Evolutionary conservation across 2,797 vertebrate species (phyloP), one percentile per base, ranked within the genome.

Genomic region (Pseudocheirus occidentalis): DNA sequence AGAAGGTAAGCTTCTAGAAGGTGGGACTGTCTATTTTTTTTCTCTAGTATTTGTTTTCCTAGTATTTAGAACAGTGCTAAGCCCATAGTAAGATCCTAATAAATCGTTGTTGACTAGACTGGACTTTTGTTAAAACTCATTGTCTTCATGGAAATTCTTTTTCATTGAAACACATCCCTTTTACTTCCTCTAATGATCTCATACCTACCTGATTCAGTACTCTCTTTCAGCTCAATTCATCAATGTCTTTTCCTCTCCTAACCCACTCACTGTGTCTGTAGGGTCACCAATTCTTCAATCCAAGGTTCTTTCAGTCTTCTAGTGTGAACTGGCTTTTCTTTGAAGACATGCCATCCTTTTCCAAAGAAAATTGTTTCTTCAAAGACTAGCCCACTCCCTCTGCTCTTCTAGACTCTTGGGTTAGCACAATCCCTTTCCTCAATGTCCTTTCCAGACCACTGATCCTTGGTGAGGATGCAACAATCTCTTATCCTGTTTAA

Each of bases 121-220:
- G 40, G 40, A 50, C 73, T 50, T 34, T 92, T 96, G 93, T 55
- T 55, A 90, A 97, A 93, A 66, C 66, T 13, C 46, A 18, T 50
- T 66, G 46, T 62, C 21, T 93, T 62, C 53, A 92, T 55, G 66
- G 73, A 90, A 91, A 94, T 62, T 91, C 62, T 54, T 46, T 10
- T 31, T 90, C 91, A 92, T 6, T 18, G 34, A 40, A 91, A 93
- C 11, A 55, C 2, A 93, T 87, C 18, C 21, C 3, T 50, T 11
- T 87, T 46, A 62, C 3, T 31, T 66, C 59, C 59, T 34, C 59
- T 66, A 66, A 66, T 34, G 31, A 59, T 31, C 58, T 66, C 34
- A 34, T 34, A 87, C 40, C 9, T 50, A 87, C 40, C 40, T 87
- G 24, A 9, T 87, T 46, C 3, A 50, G 62, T 73, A 46, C 1